Base-by-base conservation (phyloP, 2,113 vertebrate species). In the Tor tambroides region DNA sequence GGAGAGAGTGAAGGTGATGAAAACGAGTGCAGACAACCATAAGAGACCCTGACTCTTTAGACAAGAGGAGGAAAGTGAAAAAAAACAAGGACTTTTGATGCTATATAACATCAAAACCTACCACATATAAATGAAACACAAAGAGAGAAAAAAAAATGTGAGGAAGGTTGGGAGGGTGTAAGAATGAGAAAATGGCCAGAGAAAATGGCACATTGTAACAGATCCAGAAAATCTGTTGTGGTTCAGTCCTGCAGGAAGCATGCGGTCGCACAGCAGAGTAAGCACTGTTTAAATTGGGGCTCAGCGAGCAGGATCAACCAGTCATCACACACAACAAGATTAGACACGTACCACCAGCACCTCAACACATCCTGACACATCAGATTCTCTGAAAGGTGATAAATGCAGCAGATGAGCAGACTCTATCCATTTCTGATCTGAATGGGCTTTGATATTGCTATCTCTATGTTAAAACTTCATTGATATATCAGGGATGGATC, bases 251-350 rank as follows among this genome's bases (percentile, higher is more conserved):
- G 59, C 23, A 65, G 59, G 14, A 81, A 17, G 32, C 56, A 6
- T 59, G 51, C 2, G 10, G 5, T 5, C 4, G 1, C 51, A 14
- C 12, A 83, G 67, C 15, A n/a, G 49, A 56, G 28, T 35, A n/a
- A 56, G 49, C 21, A n/a, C 49, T 74, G 46, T 74, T 84, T 19
- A 84, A 74, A 72, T 38, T 84, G 67, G 32, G 12, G 46, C 82
- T 84, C 82, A 38, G 46, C 21, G 5, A 67, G 15, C 7, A 26
- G 80, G 56, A 63, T 80, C 80, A 43, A 21, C n/a, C 56, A 59
- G 54, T 81, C 79, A 43, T 61, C n/a, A 46, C 38, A 65, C 79
- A 83, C 82, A 54, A 56, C 67, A 72, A 83, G 46, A 30, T 54
- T 59, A 59, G 30, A 14, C 76, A 78, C 1, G 28, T 54, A 32